Evolutionary conservation across 2,797 vertebrate genomes (phyloP).

Genomic region (Ambastaia sidthimunki): DNA sequence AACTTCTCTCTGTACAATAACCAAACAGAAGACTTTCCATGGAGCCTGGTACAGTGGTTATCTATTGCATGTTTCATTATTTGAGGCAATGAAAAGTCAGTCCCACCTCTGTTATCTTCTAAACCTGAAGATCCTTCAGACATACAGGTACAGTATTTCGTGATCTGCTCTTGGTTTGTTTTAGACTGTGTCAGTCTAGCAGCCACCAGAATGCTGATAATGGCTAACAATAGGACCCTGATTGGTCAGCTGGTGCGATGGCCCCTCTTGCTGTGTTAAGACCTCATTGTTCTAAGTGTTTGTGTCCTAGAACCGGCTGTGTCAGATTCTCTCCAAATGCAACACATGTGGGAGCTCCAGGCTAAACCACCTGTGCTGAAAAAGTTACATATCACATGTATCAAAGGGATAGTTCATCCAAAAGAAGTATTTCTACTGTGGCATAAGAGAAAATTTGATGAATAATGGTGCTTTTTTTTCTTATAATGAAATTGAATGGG

Average conservation of each 20-base stretch:
- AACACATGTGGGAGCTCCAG: constrained; percentile 36
- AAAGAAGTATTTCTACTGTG: too few species aligned
- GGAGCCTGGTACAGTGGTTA: constrained; percentile 25
- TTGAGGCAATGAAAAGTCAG: constrained; percentile 42
- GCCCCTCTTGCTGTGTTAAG: constrained; percentile 37
- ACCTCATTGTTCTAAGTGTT: constrained; percentile 45
- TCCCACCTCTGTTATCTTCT: constrained; percentile 45
- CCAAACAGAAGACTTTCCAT: constrained; percentile 37
- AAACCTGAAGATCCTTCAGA: constrained; percentile 18
- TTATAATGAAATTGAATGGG: too few species aligned
- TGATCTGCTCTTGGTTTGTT: constrained; percentile 9
- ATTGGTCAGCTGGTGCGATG: constrained; percentile 46
- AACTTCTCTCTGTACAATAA: constrained; percentile 18
- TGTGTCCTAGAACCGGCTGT: constrained; percentile 45
- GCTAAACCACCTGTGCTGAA: constrained; percentile 19
- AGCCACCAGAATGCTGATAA: constrained; percentile 20
- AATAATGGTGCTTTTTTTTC: too few species aligned
- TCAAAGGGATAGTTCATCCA: not conserved
- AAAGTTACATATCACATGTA: not conserved
- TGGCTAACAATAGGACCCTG: constrained; percentile 24
- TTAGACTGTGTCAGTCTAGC: constrained; percentile 17
- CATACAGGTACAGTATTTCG: constrained; percentile 1
- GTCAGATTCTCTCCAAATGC: constrained; percentile 49
- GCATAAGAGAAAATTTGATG: too few species aligned
- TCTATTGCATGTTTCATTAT: constrained; percentile 56